phyloP scores from a whole-genome alignment of 2,797 vertebrate genomes.

The Pangasius macronema region DNA sequence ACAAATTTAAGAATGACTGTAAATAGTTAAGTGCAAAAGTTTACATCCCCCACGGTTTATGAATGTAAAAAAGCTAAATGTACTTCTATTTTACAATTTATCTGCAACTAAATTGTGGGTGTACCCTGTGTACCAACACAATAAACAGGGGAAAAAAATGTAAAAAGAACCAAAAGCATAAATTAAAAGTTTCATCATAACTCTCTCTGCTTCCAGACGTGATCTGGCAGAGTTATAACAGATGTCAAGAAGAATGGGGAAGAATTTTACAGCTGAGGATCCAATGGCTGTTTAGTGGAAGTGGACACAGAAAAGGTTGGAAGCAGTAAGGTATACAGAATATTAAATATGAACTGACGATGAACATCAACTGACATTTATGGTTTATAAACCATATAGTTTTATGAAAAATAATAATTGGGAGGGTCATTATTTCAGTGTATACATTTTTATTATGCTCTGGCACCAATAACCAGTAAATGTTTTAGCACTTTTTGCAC shows the following conservation, averaged over 20 bases:
- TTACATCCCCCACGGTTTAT: not conserved
- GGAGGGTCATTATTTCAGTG: not conserved
- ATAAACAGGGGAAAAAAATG: too few species aligned
- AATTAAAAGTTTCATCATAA: not conserved
- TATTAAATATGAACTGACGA: too few species aligned
- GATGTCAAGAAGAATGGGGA: not conserved
- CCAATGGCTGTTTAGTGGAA: too few species aligned
- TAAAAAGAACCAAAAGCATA: not conserved
- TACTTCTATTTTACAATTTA: not conserved
- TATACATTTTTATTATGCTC: conserved; percentile 8
- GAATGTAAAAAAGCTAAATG: not conserved
- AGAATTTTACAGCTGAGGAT: not conserved
- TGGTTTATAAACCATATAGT: not conserved
- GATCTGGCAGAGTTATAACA: not conserved
- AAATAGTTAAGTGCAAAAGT: not conserved
- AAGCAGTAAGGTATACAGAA: not conserved
- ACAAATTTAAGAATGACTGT: not conserved
- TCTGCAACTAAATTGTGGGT: not conserved
- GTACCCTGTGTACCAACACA: not conserved
- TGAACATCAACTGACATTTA: not conserved
- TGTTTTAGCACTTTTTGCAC: not conserved
- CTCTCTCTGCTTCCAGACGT: not conserved
- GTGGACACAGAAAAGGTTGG: not conserved
- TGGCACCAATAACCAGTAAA: conserved; percentile 21
- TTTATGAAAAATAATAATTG: not conserved